Evolutionary conservation across 2,888 invertebrate genomes (phyloP), one percentile per base, ranked within the genome.

Genomic region (Sminthurides aquaticus): DNA sequence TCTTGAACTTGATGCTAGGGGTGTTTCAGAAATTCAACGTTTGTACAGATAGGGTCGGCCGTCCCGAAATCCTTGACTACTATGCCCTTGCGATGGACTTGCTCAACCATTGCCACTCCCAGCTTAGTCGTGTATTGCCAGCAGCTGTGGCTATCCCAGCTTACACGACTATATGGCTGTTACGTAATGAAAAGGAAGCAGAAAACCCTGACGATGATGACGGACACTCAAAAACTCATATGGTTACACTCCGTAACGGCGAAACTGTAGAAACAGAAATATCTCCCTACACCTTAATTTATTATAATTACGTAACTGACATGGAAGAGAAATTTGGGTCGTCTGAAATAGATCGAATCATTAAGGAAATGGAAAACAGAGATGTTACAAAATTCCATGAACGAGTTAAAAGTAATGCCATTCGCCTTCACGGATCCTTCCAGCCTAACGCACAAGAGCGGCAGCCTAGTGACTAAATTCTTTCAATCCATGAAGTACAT

Each of bases 61-160:
- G 62, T 48, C 67, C 69, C 1, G 66, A 67, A n/a, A 61, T 62
- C 5, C 25, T 71, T 15, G 72, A 74, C 27, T 71, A 74, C 43
- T 72, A 69, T 64, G 67, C 68, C n/a, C 54, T 69, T 3, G 65
- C 68, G 0, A 27, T 73, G 15, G 68, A 69, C 54, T 67, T 73
- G 11, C 55, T 73, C 2, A 61, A 58, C 26, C 67, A 70, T 26
- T 69, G 67, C 29, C 73, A 73, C 28, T 60, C 27, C 1, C n/a
- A 62, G 20, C 22, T 68, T 27, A 34, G 55, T 2, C 20, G 18
- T 1, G 28, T 71, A 0, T 52, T 34, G n/a, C 60, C 67, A 3
- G 62, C 67, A 11, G 71, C 69, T 3, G 34, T 72, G 18, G 15
- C 49, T 1, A 52, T n/a, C 3, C 71, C 71, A n/a, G 52, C 71